Conservation (phyloP, 2,113 vertebrate species). For the Mesocricetus auratus region DNA sequence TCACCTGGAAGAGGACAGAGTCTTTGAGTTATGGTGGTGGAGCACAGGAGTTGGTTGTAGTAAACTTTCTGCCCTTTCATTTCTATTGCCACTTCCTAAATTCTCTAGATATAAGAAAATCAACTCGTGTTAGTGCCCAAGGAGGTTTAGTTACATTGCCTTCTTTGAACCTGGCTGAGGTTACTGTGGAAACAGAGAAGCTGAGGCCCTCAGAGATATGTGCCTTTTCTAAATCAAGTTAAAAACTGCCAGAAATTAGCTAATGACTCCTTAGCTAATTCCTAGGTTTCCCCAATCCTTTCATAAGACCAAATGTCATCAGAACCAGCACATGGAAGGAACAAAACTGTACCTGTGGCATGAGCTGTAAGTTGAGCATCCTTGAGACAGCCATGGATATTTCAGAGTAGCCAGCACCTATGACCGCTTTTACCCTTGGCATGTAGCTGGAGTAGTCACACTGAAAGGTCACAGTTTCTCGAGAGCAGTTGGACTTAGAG, state of each 20-base stretch:
- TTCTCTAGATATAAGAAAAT: not conserved
- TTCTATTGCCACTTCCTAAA: not conserved
- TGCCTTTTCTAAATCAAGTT: not conserved
- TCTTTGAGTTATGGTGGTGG: slow-evolving; percentile 44
- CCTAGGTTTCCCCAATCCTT: not conserved
- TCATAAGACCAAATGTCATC: not conserved
- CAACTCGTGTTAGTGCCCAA: not conserved
- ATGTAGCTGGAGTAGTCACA: slow-evolving; percentile 83
- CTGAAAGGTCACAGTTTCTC: slow-evolving; percentile 73
- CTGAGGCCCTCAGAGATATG: not conserved
- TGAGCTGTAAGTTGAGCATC: slow-evolving; percentile 90
- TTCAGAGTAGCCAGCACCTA: slow-evolving; percentile 90
- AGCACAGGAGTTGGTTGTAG: not conserved
- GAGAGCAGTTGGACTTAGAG: slow-evolving; percentile 82
- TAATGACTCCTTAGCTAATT: not conserved
- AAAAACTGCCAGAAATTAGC: not conserved
- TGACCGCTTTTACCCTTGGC: slow-evolving; percentile 88
- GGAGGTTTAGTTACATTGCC: not conserved
- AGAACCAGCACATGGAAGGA: not conserved
- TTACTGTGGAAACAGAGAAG: not conserved
- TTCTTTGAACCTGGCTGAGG: not conserved
- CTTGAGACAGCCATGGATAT: slow-evolving; percentile 91
- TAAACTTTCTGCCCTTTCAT: not conserved
- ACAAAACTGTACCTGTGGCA: slow-evolving; percentile 90
- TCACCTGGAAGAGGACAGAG: slow-evolving; percentile 89